These are phyloP conservation scores for Xerus rutilus DNA, from an alignment of 2,797 vertebrate genomes.

Conservation along the genomic window DNA sequence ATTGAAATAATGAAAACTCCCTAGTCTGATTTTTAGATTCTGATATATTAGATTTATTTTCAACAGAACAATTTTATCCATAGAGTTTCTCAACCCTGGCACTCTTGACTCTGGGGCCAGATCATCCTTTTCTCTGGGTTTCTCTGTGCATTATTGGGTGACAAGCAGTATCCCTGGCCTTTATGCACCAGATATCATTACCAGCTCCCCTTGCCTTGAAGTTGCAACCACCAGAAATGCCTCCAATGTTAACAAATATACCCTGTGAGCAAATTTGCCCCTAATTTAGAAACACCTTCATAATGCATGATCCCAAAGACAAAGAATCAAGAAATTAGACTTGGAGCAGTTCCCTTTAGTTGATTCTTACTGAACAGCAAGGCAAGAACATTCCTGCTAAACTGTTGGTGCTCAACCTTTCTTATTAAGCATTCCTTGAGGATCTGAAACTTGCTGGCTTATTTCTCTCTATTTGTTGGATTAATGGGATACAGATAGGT, in stretches of 20 bases:
- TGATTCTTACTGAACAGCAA: neutral
- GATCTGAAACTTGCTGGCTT: conserved; percentile 13
- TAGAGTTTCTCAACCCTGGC: neutral
- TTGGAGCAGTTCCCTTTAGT: neutral
- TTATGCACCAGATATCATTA: neutral
- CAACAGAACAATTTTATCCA: neutral
- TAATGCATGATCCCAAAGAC: neutral
- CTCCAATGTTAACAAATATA: neutral
- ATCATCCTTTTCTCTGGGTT: neutral
- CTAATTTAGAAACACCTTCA: neutral
- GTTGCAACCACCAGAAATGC: neutral
- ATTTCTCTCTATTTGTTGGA: conserved; percentile 23
- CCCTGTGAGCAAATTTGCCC: neutral
- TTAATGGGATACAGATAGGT: conserved; percentile 59
- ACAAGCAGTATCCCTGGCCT: neutral
- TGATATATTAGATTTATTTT: conserved; percentile 3
- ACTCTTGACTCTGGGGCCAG: neutral
- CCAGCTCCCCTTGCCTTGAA: neutral
- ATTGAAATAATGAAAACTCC: conserved; percentile 2
- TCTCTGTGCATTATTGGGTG: neutral
- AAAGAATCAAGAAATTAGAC: neutral
- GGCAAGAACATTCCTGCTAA: neutral
- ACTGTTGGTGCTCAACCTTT: neutral
- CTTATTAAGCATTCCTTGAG: neutral
- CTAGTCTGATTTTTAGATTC: neutral